These are phyloP conservation scores for Martes martes DNA, from an alignment of 2,113 vertebrate species.

Conservation along the genomic window DNA sequence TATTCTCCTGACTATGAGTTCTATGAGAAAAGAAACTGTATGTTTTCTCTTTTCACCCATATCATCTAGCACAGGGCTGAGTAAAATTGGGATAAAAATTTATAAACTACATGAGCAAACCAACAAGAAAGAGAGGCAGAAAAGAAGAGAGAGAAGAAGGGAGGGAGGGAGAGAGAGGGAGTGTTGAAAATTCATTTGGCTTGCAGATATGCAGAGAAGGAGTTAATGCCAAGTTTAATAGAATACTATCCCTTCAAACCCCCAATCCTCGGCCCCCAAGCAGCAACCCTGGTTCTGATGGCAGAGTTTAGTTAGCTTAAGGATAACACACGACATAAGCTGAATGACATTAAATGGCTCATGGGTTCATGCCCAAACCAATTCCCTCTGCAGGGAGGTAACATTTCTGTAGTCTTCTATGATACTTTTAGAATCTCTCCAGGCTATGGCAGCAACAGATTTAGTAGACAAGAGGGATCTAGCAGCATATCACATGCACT, in stretches of 20 bases:
- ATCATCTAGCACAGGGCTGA: background rate
- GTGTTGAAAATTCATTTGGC: background rate
- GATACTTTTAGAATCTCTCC: conserved; percentile 69
- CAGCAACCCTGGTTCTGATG: background rate
- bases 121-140: background rate
- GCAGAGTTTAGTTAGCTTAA: conserved; percentile 55
- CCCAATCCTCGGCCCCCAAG: background rate
- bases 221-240: conserved; percentile 18
- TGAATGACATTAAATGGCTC: conserved; percentile 56
- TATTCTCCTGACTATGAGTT: background rate
- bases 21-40: background rate
- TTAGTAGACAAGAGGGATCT: conserved; percentile 73
- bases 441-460: conserved; percentile 69
- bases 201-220: background rate
- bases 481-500: conserved; percentile 64
- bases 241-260: background rate
- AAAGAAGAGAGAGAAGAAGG: background rate
- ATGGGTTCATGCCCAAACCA: conserved; percentile 55
- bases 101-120: background rate
- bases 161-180: background rate
- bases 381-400: conserved; percentile 67
- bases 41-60: background rate
- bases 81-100: background rate
- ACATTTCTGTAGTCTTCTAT: conserved; percentile 66
- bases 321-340: conserved; percentile 46